Evolutionary conservation across 2,113 vertebrate species (phyloP).

Genomic region (Rattus rattus): DNA sequence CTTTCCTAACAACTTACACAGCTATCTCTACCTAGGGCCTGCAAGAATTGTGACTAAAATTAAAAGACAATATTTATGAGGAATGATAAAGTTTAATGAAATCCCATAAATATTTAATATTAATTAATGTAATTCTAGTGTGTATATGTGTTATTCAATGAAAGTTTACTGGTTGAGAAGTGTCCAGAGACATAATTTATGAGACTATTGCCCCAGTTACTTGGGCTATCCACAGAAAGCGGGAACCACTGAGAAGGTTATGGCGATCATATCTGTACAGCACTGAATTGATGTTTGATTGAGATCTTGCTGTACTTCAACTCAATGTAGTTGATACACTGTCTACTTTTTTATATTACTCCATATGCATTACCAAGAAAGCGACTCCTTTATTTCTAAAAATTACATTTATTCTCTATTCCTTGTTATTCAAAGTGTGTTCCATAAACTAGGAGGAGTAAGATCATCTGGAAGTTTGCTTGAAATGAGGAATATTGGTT

Average conservation of each 20-base stretch:
- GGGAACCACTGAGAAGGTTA: neutral
- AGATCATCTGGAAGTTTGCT: neutral
- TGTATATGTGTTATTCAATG: neutral
- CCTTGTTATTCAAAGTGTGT: neutral
- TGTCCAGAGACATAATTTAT: neutral
- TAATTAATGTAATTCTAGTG: constrained; percentile 31
- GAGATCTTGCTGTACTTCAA: neutral
- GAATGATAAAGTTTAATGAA: constrained; percentile 25
- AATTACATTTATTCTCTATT: neutral
- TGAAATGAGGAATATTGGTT: neutral
- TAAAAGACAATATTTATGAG: neutral
- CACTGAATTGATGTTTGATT: neutral
- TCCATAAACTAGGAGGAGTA: neutral
- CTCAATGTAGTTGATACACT: neutral
- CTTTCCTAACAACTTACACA: neutral
- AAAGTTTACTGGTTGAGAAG: neutral
- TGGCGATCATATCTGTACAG: neutral
- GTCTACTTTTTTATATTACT: neutral
- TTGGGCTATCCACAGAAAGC: neutral
- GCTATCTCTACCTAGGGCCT: neutral
- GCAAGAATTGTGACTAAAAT: neutral
- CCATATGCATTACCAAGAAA: neutral
- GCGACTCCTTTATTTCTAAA: neutral
- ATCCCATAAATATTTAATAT: neutral
- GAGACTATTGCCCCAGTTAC: neutral